These are phyloP conservation scores for Meloidogyne floridensis DNA, from an alignment of 1,140 invertebrate species.

Conservation along the genomic window DNA sequence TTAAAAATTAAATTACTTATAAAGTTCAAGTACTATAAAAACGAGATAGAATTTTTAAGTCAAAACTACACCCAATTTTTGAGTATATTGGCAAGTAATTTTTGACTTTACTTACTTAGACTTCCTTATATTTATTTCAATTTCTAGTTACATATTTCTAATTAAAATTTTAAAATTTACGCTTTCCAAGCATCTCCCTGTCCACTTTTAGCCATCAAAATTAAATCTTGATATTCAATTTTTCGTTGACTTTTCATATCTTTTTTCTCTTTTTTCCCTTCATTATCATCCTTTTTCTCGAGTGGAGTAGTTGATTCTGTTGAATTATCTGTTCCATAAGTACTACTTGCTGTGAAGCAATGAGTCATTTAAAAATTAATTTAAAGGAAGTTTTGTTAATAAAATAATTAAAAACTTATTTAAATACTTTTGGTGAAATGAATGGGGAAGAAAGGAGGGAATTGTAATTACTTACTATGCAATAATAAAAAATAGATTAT, in stretches of 20 bases:
- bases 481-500: not conserved
- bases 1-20: not conserved
- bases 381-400: not conserved
- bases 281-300: not conserved
- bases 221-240: slow-evolving; percentile 5
- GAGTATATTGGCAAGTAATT: too few relatives aligned
- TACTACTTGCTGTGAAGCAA: not conserved
- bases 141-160: too few relatives aligned
- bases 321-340: slow-evolving; percentile 9
- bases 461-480: not conserved
- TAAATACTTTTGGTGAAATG: not conserved
- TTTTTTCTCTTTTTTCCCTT: not conserved
- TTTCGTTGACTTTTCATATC: slow-evolving; percentile 27
- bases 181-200: slow-evolving; percentile 31
- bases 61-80: too few relatives aligned
- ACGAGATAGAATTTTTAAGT: too few relatives aligned
- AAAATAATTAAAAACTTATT: not conserved
- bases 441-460: not conserved
- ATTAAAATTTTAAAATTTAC: not conserved
- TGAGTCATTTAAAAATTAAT: not conserved
- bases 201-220: slow-evolving; percentile 17
- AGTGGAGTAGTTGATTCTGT: not conserved
- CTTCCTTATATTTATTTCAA: too few relatives aligned
- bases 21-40: too few relatives aligned
- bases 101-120: too few relatives aligned